phyloP scores from a whole-genome alignment of 2,888 invertebrate genomes.

The Tineola bisselliella region DNA sequence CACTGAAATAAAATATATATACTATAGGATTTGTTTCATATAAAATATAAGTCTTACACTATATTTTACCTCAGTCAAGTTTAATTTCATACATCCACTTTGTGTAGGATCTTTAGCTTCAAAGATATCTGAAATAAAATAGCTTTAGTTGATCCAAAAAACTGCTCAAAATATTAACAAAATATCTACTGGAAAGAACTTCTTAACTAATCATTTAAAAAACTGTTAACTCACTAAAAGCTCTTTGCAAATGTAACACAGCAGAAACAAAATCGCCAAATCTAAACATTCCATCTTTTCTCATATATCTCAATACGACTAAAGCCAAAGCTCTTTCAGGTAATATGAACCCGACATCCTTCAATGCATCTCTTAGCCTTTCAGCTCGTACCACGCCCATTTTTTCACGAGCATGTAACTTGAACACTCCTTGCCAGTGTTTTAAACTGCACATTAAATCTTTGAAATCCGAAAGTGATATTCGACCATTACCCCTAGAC shows the following conservation, averaged over 20 bases:
- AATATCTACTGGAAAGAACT: no score
- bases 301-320: slow-evolving; percentile 86
- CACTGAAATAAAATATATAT: slow-evolving; percentile 70
- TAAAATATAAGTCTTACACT: no score
- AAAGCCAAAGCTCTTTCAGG: slow-evolving; percentile 86
- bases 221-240: slow-evolving; percentile 82
- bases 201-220: no score
- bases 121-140: slow-evolving; percentile 68
- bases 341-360: slow-evolving; percentile 88
- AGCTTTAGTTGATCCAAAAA: no score
- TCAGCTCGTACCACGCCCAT: slow-evolving; percentile 90
- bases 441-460: slow-evolving; percentile 92
- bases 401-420: slow-evolving; percentile 89
- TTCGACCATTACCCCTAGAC: slow-evolving; percentile 81
- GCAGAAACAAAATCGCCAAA: slow-evolving; percentile 94
- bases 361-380: slow-evolving; percentile 81
- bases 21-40: no score
- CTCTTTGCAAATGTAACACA: slow-evolving; percentile 86
- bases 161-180: no score
- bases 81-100: slow-evolving; percentile 83
- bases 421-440: slow-evolving; percentile 89
- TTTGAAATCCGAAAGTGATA: slow-evolving; percentile 87
- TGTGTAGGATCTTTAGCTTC: slow-evolving; percentile 83
- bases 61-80: slow-evolving; percentile 76
- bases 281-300: slow-evolving; percentile 90